Base-by-base conservation (phyloP, 2,797 vertebrate genomes). In the Cyclopterus lumpus region DNA sequence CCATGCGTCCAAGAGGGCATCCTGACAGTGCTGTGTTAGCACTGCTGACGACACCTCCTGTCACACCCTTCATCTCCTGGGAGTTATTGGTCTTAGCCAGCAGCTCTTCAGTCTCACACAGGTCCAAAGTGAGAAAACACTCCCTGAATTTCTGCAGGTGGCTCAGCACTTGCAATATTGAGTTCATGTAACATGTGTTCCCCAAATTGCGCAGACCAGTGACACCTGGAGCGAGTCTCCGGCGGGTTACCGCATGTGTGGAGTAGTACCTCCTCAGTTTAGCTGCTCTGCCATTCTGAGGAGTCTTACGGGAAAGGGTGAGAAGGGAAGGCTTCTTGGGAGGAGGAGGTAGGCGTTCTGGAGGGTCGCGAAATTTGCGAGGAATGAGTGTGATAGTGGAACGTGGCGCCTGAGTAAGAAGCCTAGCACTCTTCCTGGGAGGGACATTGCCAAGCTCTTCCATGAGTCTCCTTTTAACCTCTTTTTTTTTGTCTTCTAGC, bases 111-210 rank as follows among this genome's bases (percentile, higher is more conserved):
- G 97, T 98, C 93, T 99, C 96, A 82, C 96, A 97, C 69, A 97
- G 96, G 91, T 99, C 97, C 83, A 99, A 95, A 24, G 97, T 98
- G 91, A 99, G 93, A 91, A 99, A 99, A 94, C 98, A 99, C 91
- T 99, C 98, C 82, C 98, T 95, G 93, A 99, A 99, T 95, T 99
- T 99, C 93, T 97, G 98, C 92, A 99, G 94, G 95, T 99, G 98
- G 86, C 98, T 99, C 46, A 99, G 95, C 94, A 99, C 98, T 93
- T 99, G 97, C 84, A 99, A 95, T 91, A 99, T 99, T 65, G 98
- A 99, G 94, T 99, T 99, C 98, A 99, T 99, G 81, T 99, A 99
- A 84, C 98, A 99, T 0, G 98, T 99, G 93, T 99, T 99, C 76
- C 98, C 98, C 90, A 99, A 93, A 93, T 99, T 99, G 75, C 98